Evolutionary conservation across 2,113 vertebrate species (phyloP).

Genomic region (Phalacrocorax brasilianus): DNA sequence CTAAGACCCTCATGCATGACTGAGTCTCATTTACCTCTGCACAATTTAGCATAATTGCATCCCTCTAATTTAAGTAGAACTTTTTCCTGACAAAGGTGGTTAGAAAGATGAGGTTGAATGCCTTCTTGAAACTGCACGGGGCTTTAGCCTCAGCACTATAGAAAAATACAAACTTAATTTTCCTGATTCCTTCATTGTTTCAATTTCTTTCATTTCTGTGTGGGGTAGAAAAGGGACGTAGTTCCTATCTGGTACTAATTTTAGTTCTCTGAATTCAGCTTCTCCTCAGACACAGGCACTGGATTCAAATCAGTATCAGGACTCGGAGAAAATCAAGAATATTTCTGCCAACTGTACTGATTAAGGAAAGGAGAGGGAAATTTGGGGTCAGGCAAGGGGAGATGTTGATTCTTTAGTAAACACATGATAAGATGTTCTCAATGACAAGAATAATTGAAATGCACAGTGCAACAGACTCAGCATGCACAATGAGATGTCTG

Average conservation of each 20-base stretch:
- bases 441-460: neutral
- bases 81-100: neutral
- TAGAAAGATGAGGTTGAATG: neutral
- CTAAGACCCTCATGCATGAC: constrained; percentile 24
- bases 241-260: neutral
- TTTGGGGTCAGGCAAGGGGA: neutral
- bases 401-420: neutral
- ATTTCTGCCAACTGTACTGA: neutral
- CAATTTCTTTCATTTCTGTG: neutral
- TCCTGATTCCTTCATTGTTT: neutral
- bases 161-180: neutral
- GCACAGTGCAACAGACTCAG: neutral
- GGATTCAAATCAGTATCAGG: neutral
- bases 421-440: neutral
- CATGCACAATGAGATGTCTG: neutral
- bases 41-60: constrained; percentile 25
- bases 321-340: neutral
- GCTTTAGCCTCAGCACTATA: neutral
- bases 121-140: neutral
- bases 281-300: neutral
- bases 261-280: neutral
- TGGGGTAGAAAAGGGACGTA: neutral
- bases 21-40: constrained; percentile 33
- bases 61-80: neutral
- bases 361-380: neutral